Evolutionary conservation across 2,888 invertebrate genomes (phyloP), one percentile per base, ranked within the genome.

Genomic region (Phoronis australis): DNA sequence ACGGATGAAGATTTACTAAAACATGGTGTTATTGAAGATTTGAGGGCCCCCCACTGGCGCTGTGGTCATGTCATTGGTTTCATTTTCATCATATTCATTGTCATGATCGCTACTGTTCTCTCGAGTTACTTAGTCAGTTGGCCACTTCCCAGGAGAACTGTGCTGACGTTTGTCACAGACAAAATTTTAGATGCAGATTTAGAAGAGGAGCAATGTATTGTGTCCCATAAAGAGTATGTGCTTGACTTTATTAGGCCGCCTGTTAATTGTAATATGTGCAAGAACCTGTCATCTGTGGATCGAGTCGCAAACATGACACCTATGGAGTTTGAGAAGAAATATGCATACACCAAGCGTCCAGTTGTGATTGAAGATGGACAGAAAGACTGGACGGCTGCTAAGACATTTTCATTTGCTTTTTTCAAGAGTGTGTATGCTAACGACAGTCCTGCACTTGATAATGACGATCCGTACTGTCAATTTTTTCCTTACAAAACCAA

Each of bases 401-500:
- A 83, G 54, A 82, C 83, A 46, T 94, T 95, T 77, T 83, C 86
- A 57, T 95, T 89, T 69, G 79, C 84, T 54, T 92, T 88, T 77
- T 90, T 96, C 76, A 86, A 86, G 58, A 79, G 68, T 31, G 54
- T 79, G 47, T 93, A 94, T 76, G 55, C 63, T 9, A 79, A 81
- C 26, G 81, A 80, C 45, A 73, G 75, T 52, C 59, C 68, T 5
- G 69, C 61, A 21, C 47, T 75, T 47, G 68, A 74, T 47, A 66
- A 61, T 45, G 52, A 50, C 9, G 62, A 64, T 38, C 55, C 63
- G 37, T 85, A 86, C 58, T 96, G 95, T 63, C 94, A 94, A 75
- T 96, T 93, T 78, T 90, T 96, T 71, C 90, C 93, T 0, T 96
- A 96, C n/a, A n/a, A n/a, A n/a, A n/a, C n/a, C n/a, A n/a, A n/a